phyloP scores from a whole-genome alignment of 37 sponge, comb jelly and placozoan genomes.

The Diacarnus erythraeanus region DNA sequence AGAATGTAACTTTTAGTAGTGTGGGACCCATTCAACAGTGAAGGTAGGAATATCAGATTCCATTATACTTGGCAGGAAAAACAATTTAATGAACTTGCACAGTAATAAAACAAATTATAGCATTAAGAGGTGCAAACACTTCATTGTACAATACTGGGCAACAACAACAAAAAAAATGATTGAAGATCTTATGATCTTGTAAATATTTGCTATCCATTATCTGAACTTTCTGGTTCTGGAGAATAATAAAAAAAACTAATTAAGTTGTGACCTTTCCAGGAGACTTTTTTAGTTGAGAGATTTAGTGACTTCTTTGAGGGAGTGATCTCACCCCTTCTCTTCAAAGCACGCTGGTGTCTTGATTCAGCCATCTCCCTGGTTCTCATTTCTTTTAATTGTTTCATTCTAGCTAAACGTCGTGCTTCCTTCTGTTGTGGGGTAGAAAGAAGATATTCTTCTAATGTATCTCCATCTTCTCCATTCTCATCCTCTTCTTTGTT shows the following conservation, averaged over 20 bases:
- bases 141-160: too few species aligned
- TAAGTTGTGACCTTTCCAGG: background rate
- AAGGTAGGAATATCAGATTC: too few species aligned
- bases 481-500: background rate
- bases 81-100: too few species aligned
- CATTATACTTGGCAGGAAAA: too few species aligned
- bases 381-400: slow-evolving; percentile 9
- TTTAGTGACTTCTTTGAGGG: background rate
- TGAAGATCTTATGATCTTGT: too few species aligned
- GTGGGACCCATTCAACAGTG: too few species aligned
- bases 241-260: background rate
- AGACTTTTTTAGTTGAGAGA: background rate
- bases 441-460: background rate
- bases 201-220: too few species aligned
- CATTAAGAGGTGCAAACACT: too few species aligned
- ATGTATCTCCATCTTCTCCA: background rate
- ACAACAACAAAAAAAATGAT: too few species aligned
- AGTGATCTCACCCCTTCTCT: background rate
- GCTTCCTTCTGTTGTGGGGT: slow-evolving; percentile 10
- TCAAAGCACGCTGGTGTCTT: background rate
- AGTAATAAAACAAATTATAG: too few species aligned
- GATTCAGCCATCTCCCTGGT: slow-evolving; percentile 3
- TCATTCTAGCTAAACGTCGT: slow-evolving; percentile 21
- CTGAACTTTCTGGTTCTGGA: background rate
- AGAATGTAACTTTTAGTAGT: too few species aligned